A percentile compares a stretch with the other conserved stretches of the same genome.
phyloP scores from a whole-genome alignment of 2,888 invertebrate species.

The Drosophila neutralis region DNA sequence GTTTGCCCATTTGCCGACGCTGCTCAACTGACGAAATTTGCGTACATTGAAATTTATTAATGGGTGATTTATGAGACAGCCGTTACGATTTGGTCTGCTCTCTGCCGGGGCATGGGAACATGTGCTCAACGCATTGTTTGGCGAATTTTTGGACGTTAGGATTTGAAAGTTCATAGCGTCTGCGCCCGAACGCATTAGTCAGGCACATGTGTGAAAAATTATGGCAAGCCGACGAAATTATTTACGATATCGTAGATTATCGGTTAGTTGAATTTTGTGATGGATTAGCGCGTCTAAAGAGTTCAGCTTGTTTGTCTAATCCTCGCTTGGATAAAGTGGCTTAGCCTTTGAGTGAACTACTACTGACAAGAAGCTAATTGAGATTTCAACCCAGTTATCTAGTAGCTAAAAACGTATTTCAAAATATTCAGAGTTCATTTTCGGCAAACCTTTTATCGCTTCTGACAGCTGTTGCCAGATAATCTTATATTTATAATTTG shows the following conservation, averaged over 20 bases:
- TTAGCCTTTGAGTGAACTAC: conserved; percentile 8
- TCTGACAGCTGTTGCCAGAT: not conserved
- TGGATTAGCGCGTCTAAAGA: conserved; percentile 42
- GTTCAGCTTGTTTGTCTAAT: not conserved
- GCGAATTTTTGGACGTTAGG: conserved; percentile 58
- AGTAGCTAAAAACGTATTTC: not conserved
- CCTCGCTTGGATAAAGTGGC: conserved; percentile 8
- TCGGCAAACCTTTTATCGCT: conserved; percentile 2
- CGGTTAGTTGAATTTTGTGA: conserved; percentile 24
- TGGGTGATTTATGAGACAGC: conserved; percentile 66
- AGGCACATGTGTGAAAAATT: conserved; percentile 60
- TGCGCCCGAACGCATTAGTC: conserved; percentile 37
- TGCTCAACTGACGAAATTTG: conserved; percentile 57
- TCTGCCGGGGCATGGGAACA: conserved; percentile 54
- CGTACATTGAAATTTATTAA: conserved; percentile 69
- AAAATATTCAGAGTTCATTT: not conserved
- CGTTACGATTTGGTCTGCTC: conserved; percentile 34
- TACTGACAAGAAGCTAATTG: conserved; percentile 2
- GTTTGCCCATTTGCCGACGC: conserved; percentile 22
- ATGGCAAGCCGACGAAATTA: conserved; percentile 35
- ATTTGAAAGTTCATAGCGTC: conserved; percentile 55
- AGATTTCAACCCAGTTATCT: conserved; percentile 2
- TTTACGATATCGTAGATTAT: conserved; percentile 13
- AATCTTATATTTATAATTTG: conserved; percentile 7
- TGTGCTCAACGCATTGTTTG: conserved; percentile 40